A percentile compares a stretch with the other conserved stretches of the same genome.
These are phyloP conservation scores for Mechanitis mazaeus DNA, from an alignment of 2,888 invertebrate genomes.

Conservation along the genomic window DNA sequence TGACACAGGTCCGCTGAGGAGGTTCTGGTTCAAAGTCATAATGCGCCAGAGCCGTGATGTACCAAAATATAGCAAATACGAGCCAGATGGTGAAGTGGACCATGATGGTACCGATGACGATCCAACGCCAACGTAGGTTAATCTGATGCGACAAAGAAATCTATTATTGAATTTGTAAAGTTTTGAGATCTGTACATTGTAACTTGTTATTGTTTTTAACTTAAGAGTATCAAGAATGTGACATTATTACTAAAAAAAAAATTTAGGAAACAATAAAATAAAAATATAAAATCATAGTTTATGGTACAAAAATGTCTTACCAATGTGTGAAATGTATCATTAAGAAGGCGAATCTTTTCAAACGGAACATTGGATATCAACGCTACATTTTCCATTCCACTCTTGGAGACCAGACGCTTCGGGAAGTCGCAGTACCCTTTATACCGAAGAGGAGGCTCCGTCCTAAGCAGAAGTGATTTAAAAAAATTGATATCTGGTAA, in stretches of 20 bases:
- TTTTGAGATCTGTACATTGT: too few species aligned
- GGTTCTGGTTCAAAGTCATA: conserved; percentile 70
- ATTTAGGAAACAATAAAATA: too few species aligned
- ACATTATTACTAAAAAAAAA: too few species aligned
- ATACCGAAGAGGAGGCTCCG: conserved; percentile 36
- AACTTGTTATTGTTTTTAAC: too few species aligned
- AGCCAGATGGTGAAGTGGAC: conserved; percentile 69
- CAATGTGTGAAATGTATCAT: conserved; percentile 68
- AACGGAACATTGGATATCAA: conserved; percentile 68
- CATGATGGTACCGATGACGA: conserved; percentile 62
- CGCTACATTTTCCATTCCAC: conserved; percentile 61
- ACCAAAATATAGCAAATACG: conserved; percentile 70
- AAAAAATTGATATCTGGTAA: too few species aligned
- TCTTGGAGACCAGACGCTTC: conserved; percentile 62
- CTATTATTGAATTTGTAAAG: too few species aligned
- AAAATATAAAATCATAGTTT: too few species aligned
- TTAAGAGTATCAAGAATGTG: too few species aligned
- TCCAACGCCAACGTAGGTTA: conserved; percentile 71
- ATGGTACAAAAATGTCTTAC: conserved; percentile 38
- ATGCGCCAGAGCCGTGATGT: conserved; percentile 64
- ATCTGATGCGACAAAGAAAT: conserved; percentile 42
- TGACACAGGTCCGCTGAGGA: conserved; percentile 58
- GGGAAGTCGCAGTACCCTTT: conserved; percentile 55
- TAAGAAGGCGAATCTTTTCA: conserved; percentile 62
- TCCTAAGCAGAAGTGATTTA: conserved; percentile 20